Evolutionary conservation across 2,797 vertebrate species (phyloP), one percentile per base, ranked within the genome.

Genomic region (Tangara arthus): DNA sequence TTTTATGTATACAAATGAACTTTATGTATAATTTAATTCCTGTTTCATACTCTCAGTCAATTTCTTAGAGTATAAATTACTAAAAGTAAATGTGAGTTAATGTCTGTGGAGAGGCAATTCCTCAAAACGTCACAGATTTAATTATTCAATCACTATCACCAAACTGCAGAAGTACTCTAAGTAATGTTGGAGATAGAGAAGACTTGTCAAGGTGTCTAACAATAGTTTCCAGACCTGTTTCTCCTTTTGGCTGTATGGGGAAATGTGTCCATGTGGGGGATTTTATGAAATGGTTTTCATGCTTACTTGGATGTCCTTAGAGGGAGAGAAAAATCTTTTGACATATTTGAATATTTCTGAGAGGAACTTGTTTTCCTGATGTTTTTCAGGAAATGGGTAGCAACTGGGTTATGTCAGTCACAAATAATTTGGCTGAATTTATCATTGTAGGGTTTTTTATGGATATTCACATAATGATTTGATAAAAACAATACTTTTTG

Each of bases 161-260:
- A 78, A 35, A 55, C 30, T 57, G 42, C 75, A 91, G 42, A 85
- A 73, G 46, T 89, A 37, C 24, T 56, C 15, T 60, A 46, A 73
- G 49, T 82, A 63, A 30, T 44, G 27, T 27, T 89, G 70, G n/a
- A 46, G 10, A 11, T 28, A n/a, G 56, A 63, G 34, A 30, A 87
- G 27, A 22, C 47, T 71, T 92, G 46, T 63, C 78, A 87, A 68
- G 57, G 94, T 80, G 87, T 91, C 69, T 85, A 69, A 82, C 37
- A 94, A 80, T 66, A 64, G 41, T 77, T 92, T 95, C 72, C 94
- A 96, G 92, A 55, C 55, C 61, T 75, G 0, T 61, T 85, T 68
- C 57, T 82, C 10, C 11, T 7, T 81, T 85, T 72, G 44, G 24
- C 64, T 77, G 2, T n/a, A 28, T 23, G 30, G 42, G 27, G n/a